Evolutionary conservation across 2,113 vertebrate species (phyloP).

Genomic region (Heliornis fulica): DNA sequence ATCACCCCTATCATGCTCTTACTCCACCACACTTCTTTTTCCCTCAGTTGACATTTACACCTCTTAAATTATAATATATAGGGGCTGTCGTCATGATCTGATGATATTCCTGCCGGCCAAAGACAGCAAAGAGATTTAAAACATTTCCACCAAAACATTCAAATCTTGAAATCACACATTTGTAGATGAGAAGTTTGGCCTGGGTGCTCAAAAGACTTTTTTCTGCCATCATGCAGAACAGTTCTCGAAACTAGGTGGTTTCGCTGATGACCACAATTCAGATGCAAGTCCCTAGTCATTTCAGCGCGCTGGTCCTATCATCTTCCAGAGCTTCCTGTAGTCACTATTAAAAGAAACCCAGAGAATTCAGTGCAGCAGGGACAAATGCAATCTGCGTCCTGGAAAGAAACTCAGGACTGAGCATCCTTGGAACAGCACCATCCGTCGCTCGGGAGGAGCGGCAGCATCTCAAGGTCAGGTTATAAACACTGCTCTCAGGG

Average conservation of each 20-base stretch:
- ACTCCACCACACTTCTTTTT: neutral
- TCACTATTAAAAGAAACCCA: conserved; percentile 27
- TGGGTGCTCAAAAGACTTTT: neutral
- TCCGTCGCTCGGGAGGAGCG: fast-evolving
- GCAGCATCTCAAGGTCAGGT: neutral
- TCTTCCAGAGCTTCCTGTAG: neutral
- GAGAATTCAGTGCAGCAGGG: neutral
- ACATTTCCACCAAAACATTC: neutral
- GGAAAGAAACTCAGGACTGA: neutral
- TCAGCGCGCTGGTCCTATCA: neutral
- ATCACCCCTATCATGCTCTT: neutral
- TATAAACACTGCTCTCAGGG: neutral
- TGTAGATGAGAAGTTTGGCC: neutral
- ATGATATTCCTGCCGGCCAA: neutral
- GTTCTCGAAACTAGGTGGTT: neutral
- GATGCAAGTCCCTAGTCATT: neutral
- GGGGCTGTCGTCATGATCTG: neutral
- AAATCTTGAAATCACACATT: neutral
- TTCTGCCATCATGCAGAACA: neutral
- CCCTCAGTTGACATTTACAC: neutral
- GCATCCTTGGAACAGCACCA: neutral
- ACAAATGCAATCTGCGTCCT: neutral
- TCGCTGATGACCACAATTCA: conserved; percentile 20
- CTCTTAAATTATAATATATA: neutral
- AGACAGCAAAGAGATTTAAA: neutral